phyloP scores from a whole-genome alignment of 1,140 invertebrate species.

The Diabrotica undecimpunctata region DNA sequence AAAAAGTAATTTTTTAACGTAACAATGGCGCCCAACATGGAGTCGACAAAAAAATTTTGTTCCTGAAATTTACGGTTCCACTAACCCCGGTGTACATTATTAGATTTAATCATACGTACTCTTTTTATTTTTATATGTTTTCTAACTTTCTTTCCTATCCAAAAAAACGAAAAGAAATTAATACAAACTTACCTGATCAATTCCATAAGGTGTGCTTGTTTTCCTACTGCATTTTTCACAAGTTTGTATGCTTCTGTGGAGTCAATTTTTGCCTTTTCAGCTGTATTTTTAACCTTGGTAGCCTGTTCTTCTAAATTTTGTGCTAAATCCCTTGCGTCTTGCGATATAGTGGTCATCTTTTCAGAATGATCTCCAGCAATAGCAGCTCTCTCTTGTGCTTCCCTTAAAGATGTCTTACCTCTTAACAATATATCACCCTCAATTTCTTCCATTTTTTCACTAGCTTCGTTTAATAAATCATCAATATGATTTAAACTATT shows the following conservation, averaged over 20 bases:
- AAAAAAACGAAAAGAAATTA: too few species aligned
- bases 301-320: slow-evolving; percentile 75
- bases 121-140: too few species aligned
- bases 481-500: slow-evolving; percentile 33
- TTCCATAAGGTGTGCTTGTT: slow-evolving; percentile 1
- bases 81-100: too few species aligned
- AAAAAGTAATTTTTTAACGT: too few species aligned
- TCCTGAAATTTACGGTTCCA: too few species aligned
- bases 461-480: slow-evolving; percentile 27
- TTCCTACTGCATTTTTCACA: slow-evolving; percentile 64
- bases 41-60: too few species aligned
- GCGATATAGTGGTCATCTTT: slow-evolving; percentile 86
- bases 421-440: slow-evolving; percentile 76
- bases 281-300: slow-evolving; percentile 69
- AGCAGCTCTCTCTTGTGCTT: slow-evolving; percentile 75
- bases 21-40: too few species aligned
- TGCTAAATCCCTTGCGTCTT: slow-evolving; percentile 76
- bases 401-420: slow-evolving; percentile 69
- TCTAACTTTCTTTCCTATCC: too few species aligned
- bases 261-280: slow-evolving; percentile 77
- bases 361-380: slow-evolving; percentile 87
- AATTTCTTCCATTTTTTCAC: slow-evolving; percentile 55
- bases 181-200: background rate
- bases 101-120: too few species aligned
- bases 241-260: slow-evolving; percentile 76